Percentiles rank a stretch among this genome's conserved stretches.
Evolutionary conservation across 2,113 vertebrate species (phyloP).

Genomic region (Microcebus ravelobensis): DNA sequence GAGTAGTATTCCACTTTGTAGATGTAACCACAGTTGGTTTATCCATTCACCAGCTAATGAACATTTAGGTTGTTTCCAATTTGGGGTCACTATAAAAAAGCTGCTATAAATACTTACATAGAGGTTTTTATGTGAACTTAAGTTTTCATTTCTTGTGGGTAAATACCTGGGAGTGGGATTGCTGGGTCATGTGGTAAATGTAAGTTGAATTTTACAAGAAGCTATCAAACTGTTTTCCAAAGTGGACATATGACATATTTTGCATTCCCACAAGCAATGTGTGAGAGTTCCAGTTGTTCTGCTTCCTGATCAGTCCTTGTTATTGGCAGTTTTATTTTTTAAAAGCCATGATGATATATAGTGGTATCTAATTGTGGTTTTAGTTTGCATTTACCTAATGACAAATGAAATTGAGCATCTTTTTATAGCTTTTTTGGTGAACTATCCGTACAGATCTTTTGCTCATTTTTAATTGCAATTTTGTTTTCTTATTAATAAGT

Average conservation of each 20-base stretch:
- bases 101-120: constrained; percentile 18
- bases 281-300: neutral
- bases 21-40: neutral
- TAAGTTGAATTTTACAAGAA: neutral
- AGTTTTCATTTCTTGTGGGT: constrained; percentile 11
- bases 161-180: neutral
- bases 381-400: constrained; percentile 16
- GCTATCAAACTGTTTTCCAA: neutral
- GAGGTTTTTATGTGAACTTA: constrained; percentile 9
- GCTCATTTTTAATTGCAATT: neutral
- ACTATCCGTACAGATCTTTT: neutral
- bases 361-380: neutral
- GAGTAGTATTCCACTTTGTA: neutral
- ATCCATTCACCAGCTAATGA: neutral
- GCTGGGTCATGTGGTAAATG: neutral
- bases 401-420: neutral
- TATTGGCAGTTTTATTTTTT: neutral
- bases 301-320: neutral
- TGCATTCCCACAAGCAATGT: neutral
- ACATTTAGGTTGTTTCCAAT: neutral
- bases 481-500: neutral
- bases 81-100: neutral
- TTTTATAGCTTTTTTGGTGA: neutral
- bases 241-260: neutral
- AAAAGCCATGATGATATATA: neutral